These are phyloP conservation scores for Geodia barretti DNA, from an alignment of 37 sponge, comb jelly and placozoan genomes.

Conservation along the genomic window DNA sequence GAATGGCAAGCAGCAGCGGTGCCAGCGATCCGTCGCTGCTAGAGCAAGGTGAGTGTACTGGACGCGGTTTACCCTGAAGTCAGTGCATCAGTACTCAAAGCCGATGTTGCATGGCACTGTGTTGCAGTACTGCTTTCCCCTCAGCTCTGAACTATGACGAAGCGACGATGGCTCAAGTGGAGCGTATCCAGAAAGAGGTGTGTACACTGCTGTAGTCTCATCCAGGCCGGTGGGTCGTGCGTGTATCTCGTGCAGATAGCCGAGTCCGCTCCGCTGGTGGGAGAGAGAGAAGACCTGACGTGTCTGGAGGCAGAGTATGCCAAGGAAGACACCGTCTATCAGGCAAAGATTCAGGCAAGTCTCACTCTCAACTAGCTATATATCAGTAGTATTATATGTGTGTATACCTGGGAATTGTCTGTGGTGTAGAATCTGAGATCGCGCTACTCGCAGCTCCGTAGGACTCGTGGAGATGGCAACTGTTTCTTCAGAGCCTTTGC, in stretches of 20 bases:
- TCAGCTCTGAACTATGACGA: conserved; percentile 64
- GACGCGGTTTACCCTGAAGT: too few relatives aligned
- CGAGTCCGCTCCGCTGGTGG: conserved; percentile 60
- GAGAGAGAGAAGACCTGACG: conserved; percentile 69
- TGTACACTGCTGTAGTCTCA: neutral
- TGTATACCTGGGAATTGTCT: neutral
- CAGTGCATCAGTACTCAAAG: too few relatives aligned
- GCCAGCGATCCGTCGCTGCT: neutral
- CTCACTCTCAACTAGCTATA: neutral
- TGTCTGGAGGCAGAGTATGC: conserved; percentile 62
- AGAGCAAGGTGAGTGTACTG: neutral
- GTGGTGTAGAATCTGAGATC: conserved; percentile 69
- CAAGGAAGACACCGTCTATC: conserved; percentile 72
- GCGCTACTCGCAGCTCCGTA: conserved; percentile 69
- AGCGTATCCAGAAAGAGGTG: conserved; percentile 85
- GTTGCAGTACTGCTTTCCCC: too few relatives aligned
- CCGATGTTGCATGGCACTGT: too few relatives aligned
- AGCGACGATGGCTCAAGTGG: conserved; percentile 80
- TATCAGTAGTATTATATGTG: neutral
- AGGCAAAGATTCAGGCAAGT: conserved; percentile 78
- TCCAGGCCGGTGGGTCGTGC: neutral
- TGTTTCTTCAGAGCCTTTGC: conserved; percentile 97
- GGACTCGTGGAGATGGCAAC: conserved; percentile 97
- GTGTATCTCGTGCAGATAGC: conserved; percentile 40
- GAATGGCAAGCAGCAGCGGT: too few relatives aligned